A percentile compares a stretch with the other conserved stretches of the same genome.
phyloP scores from a whole-genome alignment of 2,113 vertebrate species.

The Hassar affinis region DNA sequence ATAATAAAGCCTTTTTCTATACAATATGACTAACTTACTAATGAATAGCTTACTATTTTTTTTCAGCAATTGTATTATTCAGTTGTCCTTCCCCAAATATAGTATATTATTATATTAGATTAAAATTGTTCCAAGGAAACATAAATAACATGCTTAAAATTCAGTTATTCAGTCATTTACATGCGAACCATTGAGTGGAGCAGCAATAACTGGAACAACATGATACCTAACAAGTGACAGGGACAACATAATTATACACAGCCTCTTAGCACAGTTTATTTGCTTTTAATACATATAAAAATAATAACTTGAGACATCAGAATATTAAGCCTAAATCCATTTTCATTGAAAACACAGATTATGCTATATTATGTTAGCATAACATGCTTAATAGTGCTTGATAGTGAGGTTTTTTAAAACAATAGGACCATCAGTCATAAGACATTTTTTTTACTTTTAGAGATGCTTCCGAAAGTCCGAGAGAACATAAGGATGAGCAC shows the following conservation, averaged over 20 bases:
- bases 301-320: background rate
- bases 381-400: background rate
- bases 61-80: background rate
- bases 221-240: background rate
- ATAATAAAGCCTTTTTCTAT: background rate
- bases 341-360: background rate
- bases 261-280: background rate
- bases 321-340: background rate
- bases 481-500: background rate
- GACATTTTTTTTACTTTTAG: background rate
- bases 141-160: background rate
- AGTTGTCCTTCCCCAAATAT: background rate
- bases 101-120: background rate
- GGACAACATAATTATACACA: background rate
- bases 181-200: background rate
- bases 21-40: background rate
- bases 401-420: background rate
- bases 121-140: background rate
- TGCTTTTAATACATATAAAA: background rate
- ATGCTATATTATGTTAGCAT: background rate
- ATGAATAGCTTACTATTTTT: no score
- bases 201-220: background rate
- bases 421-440: background rate
- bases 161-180: background rate
- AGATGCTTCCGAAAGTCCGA: background rate